Base-by-base conservation (phyloP, 2,888 invertebrate genomes). In the Acanthosepion esculentum region DNA sequence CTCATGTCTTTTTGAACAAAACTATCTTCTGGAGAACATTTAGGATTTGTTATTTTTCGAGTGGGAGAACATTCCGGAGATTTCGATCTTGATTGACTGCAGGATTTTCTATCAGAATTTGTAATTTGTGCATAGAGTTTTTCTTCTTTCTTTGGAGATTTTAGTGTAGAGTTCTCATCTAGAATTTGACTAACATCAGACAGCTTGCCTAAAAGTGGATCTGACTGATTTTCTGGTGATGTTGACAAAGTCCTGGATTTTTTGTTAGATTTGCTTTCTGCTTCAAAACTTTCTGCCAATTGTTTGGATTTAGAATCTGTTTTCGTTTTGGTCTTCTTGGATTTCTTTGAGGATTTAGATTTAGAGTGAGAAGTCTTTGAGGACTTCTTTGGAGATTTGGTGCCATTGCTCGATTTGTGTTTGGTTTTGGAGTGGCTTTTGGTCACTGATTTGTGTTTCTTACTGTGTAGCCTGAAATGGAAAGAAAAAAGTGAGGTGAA, bases 21-120 rank as follows among this genome's bases (percentile, higher is more conserved):
- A 93, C 29, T 93, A 15, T 93, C 93, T 53, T 93, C 93, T 53
- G n/a, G 50, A 92, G 48, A 18, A 92, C 48, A 29, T 48, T 92
- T 48, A 29, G 92, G 41, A 93, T 93, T 53, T 53, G n/a, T 78
- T 10, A 78, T 78, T n/a, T n/a, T 78, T 78, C 18, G n/a, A 5
- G 5, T 12, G 7, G 59, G 59, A n/a, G 78, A 78, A 78, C 78
- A n/a, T 78, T 78, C 78, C 15, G 78, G 78, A 78, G 78, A 78
- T 12, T n/a, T n/a, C 5, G 78, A n/a, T 12, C 78, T 78, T 33
- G n/a, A 33, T 78, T 18, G n/a, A 33, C n/a, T 78, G 10, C 78
- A 18, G 33, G 33, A n/a, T n/a, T n/a, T 78, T 12, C 78, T 78
- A n/a, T 33, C 78, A n/a, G 78, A n/a, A n/a, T n/a, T 33, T n/a